A percentile compares a stretch with the other conserved stretches of the same genome.
phyloP scores from a whole-genome alignment of 2,888 invertebrate genomes.

The Habrosyne pyritoides region DNA sequence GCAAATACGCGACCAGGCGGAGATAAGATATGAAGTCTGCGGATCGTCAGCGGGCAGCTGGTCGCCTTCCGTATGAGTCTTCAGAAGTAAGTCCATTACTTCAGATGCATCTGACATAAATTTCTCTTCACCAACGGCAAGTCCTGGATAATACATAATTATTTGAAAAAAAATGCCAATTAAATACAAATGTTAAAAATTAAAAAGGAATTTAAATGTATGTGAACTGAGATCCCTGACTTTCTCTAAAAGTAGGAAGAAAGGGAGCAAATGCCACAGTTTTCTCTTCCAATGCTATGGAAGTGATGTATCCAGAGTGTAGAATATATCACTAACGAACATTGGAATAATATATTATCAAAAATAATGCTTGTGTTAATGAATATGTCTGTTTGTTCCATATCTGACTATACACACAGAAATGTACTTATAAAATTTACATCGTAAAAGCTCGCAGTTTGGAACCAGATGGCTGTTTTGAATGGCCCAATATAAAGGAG shows the following conservation, averaged over 20 bases:
- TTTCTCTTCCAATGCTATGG: slow-evolving; percentile 80
- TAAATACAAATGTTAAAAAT: slow-evolving; percentile 11
- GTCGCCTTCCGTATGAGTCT: slow-evolving; percentile 93
- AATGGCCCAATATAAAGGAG: too few species aligned
- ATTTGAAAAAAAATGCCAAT: slow-evolving; percentile 1
- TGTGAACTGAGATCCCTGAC: slow-evolving; percentile 61
- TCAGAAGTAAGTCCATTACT: slow-evolving; percentile 96
- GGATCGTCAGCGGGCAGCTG: slow-evolving; percentile 97
- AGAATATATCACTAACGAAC: slow-evolving; percentile 77
- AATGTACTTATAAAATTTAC: too few species aligned
- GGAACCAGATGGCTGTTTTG: too few species aligned
- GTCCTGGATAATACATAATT: slow-evolving; percentile 47
- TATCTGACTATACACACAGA: too few species aligned
- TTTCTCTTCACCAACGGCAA: slow-evolving; percentile 92
- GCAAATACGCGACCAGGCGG: slow-evolving; percentile 99
- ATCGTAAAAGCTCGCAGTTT: too few species aligned
- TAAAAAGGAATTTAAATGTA: slow-evolving; percentile 17
- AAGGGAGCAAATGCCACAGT: slow-evolving; percentile 73
- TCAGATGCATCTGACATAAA: slow-evolving; percentile 96
- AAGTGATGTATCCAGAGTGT: slow-evolving; percentile 60
- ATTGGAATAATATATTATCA: slow-evolving; percentile 52
- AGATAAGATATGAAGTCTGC: slow-evolving; percentile 98
- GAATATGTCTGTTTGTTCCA: too few species aligned
- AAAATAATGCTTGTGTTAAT: too few species aligned
- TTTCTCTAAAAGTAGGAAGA: slow-evolving; percentile 57